Conservation (phyloP, 2,113 vertebrate species). For the Spilogale gracilis region DNA sequence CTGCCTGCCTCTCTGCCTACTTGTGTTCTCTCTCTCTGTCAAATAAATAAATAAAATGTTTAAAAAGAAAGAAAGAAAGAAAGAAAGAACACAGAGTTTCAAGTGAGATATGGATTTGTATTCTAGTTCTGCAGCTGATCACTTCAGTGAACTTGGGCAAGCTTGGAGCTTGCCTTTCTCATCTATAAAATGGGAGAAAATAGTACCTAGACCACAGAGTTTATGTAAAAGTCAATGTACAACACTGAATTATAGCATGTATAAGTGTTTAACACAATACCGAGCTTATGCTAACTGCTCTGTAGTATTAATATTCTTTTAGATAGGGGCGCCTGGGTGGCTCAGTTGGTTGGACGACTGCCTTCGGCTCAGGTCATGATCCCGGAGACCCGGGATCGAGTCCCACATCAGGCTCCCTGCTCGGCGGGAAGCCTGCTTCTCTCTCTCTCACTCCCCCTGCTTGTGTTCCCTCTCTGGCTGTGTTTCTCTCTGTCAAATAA, state of each 20-base stretch:
- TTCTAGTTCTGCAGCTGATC: not conserved
- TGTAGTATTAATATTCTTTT: constrained; percentile 3
- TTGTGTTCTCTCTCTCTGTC: too few relatives aligned
- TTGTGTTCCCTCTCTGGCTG: too few relatives aligned
- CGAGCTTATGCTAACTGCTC: not conserved
- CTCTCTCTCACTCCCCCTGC: too few relatives aligned
- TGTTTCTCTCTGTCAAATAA: too few relatives aligned
- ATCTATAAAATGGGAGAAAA: not conserved
- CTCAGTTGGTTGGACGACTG: too few relatives aligned
- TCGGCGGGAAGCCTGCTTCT: too few relatives aligned
- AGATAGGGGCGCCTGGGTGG: not conserved
- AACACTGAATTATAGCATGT: not conserved
- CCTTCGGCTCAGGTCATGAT: too few relatives aligned
- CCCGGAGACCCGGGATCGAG: too few relatives aligned
- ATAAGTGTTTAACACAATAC: not conserved
- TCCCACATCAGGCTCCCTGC: too few relatives aligned
- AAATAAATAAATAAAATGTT: too few relatives aligned
- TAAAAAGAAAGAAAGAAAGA: too few relatives aligned
- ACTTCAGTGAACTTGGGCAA: not conserved
- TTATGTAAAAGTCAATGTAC: not conserved
- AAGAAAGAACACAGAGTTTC: not conserved
- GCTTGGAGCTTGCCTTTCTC: not conserved
- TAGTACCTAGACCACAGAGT: not conserved
- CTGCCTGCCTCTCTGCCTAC: too few relatives aligned
- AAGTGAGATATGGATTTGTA: not conserved